These are phyloP conservation scores for Meteorus cinctellus DNA, from an alignment of 2,888 invertebrate species.

Conservation along the genomic window DNA sequence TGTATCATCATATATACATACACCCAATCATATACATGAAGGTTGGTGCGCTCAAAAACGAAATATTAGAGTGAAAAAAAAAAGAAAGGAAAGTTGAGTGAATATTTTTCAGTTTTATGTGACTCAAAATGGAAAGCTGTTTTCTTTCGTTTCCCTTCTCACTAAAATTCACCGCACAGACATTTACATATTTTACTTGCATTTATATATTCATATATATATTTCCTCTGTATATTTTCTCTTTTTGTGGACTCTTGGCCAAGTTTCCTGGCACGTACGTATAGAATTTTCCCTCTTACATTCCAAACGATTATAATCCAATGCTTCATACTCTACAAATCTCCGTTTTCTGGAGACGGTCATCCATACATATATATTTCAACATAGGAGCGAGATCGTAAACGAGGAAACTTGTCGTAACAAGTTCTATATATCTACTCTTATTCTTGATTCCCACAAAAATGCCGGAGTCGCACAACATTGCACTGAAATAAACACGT, in stretches of 20 bases:
- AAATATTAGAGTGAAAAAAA: not conserved
- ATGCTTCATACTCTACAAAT: constrained; percentile 6
- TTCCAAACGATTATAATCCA: constrained; percentile 15
- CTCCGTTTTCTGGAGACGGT: constrained; percentile 15
- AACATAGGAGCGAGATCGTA: not conserved
- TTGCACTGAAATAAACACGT: not conserved
- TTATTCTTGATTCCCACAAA: not conserved
- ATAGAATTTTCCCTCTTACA: constrained; percentile 16
- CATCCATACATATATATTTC: not conserved
- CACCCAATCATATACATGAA: not conserved
- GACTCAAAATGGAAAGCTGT: constrained; percentile 11
- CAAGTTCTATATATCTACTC: not conserved
- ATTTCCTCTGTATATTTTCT: not conserved
- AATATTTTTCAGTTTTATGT: constrained; percentile 1
- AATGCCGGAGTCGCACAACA: not conserved
- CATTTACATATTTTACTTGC: not conserved
- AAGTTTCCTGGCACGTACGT: constrained; percentile 15
- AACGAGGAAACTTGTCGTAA: not conserved
- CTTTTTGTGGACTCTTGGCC: not conserved
- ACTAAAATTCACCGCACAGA: not conserved
- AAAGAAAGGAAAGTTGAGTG: not conserved
- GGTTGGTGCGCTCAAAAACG: not conserved
- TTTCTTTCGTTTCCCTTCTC: not conserved
- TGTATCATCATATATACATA: not conserved
- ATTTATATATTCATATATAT: not conserved